Evolutionary conservation across 1,140 invertebrate genomes (phyloP).

Genomic region (Ooceraea biroi): DNA sequence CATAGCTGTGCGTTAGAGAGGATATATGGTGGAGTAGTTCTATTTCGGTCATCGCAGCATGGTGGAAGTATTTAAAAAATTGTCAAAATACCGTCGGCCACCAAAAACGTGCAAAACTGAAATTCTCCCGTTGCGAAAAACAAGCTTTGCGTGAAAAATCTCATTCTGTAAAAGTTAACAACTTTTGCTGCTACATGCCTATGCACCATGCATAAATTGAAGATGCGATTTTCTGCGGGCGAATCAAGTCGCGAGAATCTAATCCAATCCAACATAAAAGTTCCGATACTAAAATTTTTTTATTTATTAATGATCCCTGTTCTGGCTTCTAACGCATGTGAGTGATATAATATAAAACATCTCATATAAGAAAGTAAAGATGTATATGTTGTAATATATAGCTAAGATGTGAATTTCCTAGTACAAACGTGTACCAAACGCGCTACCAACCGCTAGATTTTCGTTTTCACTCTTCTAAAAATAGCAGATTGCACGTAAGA

Average conservation of each 20-base stretch:
- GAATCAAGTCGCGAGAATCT: not conserved
- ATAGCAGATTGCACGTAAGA: slow-evolving; percentile 1
- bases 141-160: not conserved
- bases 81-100: not conserved
- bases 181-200: not conserved
- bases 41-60: slow-evolving; percentile 43
- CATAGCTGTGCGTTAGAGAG: slow-evolving; percentile 28
- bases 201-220: not conserved
- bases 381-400: not conserved
- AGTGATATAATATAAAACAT: not conserved
- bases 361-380: not conserved
- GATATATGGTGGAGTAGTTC: slow-evolving; percentile 34
- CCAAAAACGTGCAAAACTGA: slow-evolving; percentile 1
- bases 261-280: no score
- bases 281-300: not conserved
- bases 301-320: not conserved
- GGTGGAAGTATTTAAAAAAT: slow-evolving; percentile 25
- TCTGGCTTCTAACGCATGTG: not conserved
- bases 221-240: not conserved
- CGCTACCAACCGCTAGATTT: not conserved
- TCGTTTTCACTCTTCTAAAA: not conserved
- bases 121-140: not conserved
- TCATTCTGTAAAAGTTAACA: not conserved
- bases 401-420: not conserved
- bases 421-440: not conserved